Evolutionary conservation across 2,113 vertebrate genomes (phyloP).

Genomic region (Cottus gobio): DNA sequence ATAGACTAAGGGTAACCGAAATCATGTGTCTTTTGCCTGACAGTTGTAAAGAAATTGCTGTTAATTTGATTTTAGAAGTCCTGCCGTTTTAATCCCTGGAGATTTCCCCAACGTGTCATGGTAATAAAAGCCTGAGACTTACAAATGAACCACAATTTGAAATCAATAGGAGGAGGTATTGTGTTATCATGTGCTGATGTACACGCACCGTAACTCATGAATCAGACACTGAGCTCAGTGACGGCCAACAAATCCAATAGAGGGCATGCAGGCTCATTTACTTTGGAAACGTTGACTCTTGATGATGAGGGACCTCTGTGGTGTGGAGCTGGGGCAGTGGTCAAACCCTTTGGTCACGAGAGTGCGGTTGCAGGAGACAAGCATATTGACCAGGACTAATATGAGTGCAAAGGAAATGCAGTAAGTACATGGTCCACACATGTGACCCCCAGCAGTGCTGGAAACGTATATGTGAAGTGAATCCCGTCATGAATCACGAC

Average conservation of each 20-base stretch:
- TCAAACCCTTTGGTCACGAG: conserved; percentile 37
- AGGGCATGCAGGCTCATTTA: conserved; percentile 27
- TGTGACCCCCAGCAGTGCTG: conserved; percentile 32
- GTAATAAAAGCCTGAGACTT: conserved; percentile 47
- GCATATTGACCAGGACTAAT: conserved; percentile 63
- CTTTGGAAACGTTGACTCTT: conserved; percentile 40
- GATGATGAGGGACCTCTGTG: conserved; percentile 46
- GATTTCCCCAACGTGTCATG: conserved; percentile 33
- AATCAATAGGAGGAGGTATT: conserved; percentile 65
- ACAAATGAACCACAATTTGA: conserved; percentile 52
- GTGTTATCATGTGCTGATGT: conserved; percentile 34
- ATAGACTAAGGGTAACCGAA: conserved; percentile 10
- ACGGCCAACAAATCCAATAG: conserved; percentile 47
- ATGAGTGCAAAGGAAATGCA: conserved; percentile 67
- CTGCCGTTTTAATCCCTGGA: conserved; percentile 16
- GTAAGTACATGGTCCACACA: conserved; percentile 28
- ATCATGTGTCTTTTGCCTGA: conserved; percentile 50
- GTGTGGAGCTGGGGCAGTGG: conserved; percentile 22
- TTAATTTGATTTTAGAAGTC: conserved; percentile 13
- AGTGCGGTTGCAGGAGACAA: conserved; percentile 28
- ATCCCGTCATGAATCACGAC: conserved; percentile 52
- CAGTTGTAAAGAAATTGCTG: conserved; percentile 11
- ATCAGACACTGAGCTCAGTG: not conserved
- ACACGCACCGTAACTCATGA: conserved; percentile 10
- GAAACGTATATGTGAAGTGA: conserved; percentile 28